Evolutionary conservation across 1,140 invertebrate species (phyloP).

Genomic region (Andricus grossulariae): DNA sequence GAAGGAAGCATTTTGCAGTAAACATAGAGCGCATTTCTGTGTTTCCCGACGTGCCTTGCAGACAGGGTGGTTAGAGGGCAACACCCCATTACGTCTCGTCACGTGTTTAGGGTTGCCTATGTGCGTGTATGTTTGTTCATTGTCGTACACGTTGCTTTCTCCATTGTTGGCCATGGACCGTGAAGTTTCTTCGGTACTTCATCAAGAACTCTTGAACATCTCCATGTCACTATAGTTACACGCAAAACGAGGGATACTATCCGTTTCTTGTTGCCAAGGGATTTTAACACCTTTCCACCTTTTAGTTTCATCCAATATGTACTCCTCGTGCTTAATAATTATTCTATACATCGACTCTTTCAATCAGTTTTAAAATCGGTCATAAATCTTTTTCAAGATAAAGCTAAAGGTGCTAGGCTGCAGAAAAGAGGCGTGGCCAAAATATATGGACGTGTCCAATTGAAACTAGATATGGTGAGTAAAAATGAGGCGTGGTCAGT

Average conservation of each 20-base stretch:
- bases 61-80: conserved; percentile 46
- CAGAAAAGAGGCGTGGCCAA: too few species aligned
- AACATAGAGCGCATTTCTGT: neutral
- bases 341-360: neutral
- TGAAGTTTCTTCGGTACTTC: conserved; percentile 53
- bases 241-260: conserved; percentile 3
- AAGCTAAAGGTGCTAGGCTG: too few species aligned
- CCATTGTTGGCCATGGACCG: conserved; percentile 43
- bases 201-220: conserved; percentile 45
- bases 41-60: conserved; percentile 44
- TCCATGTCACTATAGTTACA: neutral
- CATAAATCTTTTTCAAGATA: too few species aligned
- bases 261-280: conserved; percentile 4
- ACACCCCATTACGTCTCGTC: conserved; percentile 43
- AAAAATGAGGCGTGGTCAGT: too few species aligned
- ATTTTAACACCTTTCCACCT: neutral
- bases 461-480: too few species aligned
- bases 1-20: neutral
- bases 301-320: neutral
- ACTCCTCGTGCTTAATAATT: neutral
- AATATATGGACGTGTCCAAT: too few species aligned
- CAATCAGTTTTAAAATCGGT: neutral
- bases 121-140: conserved; percentile 42
- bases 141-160: conserved; percentile 47
- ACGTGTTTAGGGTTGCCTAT: conserved; percentile 40